Conservation (phyloP, 2,113 vertebrate species). For the Geococcyx californianus region DNA sequence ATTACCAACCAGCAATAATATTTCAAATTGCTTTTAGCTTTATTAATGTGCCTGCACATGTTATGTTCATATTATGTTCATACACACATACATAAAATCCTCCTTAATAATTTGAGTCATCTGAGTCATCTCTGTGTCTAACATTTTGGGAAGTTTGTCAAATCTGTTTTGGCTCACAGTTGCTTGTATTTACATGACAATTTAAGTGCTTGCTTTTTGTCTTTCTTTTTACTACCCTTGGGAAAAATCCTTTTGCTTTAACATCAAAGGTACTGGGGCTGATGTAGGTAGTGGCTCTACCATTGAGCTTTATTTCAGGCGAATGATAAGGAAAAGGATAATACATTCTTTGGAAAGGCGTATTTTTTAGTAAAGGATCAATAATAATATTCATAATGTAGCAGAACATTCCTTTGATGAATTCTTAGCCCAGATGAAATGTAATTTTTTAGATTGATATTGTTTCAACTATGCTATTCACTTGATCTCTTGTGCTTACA, state of each 20-base stretch:
- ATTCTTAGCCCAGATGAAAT: neutral
- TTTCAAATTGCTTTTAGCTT: neutral
- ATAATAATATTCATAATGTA: neutral
- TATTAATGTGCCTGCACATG: neutral
- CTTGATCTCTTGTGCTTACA: neutral
- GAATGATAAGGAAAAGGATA: neutral
- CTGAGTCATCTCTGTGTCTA: neutral
- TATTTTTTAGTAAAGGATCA: neutral
- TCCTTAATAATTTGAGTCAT: neutral
- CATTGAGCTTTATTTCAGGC: neutral
- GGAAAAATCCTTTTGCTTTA: neutral
- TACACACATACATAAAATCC: neutral
- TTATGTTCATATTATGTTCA: neutral
- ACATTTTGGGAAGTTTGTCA: neutral
- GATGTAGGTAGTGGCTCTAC: neutral
- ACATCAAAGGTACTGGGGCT: neutral
- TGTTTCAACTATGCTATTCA: neutral
- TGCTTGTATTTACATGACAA: neutral
- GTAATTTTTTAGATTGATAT: neutral
- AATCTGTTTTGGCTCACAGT: neutral
- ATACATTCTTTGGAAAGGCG: accelerated
- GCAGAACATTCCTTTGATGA: neutral
- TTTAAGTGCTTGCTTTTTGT: neutral
- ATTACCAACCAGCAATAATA: neutral
- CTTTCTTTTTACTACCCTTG: neutral